Evolutionary conservation across 2,888 invertebrate genomes (phyloP), one percentile per base, ranked within the genome.

Genomic region (Nineta flava): DNA sequence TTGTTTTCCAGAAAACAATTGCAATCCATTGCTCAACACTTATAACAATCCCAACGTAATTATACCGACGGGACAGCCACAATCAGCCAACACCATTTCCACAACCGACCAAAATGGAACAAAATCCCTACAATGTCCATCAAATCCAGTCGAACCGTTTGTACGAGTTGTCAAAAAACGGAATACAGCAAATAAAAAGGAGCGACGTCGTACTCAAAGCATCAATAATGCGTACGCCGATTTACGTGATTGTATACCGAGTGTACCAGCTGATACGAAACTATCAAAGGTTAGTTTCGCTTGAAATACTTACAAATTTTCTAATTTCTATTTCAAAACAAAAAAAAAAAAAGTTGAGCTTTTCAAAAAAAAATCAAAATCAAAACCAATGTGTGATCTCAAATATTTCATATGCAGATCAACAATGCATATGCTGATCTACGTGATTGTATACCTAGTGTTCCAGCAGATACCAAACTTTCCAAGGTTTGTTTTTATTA

Each of bases 161-260:
- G 71, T 72, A 15, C 64, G 75, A 40, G 73, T 81, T 1, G 80
- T 84, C n/a, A 91, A 90, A 61, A 71, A 87, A 50, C 68, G 92
- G 50, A 87, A 83, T 54, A 92, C 93, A 1, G 94, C 94, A 15
- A 95, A 95, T 66, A 92, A 92, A 68, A 96, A 96, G 64, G 95
- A 96, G 63, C 67, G 95, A 9, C 69, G 93, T 55, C 72, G 95
- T 48, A 96, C 95, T 0, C 87, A 90, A 63, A 91, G 88, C 57
- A 96, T 96, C 55, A 96, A 96, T 68, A 91, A 87, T 47, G 95
- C 95, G 0, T 96, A 95, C 64, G 84, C 91, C 1, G 88, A 91
- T 60, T 71, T 96, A 1, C 69, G 95, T 12, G 92, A 93, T 55
- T 90, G 93, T 65, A 96, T 96, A 58, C 96, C 96, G 0, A 94